Conservation (phyloP, 2,113 vertebrate species). For the Illadopsis cleaveri region DNA sequence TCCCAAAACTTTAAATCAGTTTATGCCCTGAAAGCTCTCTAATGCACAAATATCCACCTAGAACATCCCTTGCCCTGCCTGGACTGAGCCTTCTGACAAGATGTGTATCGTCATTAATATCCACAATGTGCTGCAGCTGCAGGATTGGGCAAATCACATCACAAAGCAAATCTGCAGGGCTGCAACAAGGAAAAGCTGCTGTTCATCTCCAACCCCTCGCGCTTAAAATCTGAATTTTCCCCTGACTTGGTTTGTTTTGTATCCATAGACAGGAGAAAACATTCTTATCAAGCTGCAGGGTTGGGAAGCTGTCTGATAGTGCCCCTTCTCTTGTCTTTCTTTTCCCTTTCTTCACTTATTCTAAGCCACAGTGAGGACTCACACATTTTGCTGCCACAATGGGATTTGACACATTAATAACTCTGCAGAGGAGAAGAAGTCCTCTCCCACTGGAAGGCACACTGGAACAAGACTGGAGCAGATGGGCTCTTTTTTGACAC, state of each 20-base stretch:
- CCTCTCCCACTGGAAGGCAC: neutral
- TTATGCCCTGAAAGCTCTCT: neutral
- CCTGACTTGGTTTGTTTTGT: neutral
- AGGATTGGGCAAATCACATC: neutral
- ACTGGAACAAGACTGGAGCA: neutral
- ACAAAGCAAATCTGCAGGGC: neutral
- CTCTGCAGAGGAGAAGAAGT: neutral
- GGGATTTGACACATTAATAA: neutral
- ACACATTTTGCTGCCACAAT: neutral
- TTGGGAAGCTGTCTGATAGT: neutral
- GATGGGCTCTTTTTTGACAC: conserved; percentile 2
- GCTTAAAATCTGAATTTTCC: neutral
- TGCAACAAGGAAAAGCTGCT: neutral
- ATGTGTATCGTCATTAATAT: neutral
- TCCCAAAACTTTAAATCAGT: conserved; percentile 17
- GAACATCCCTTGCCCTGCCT: neutral
- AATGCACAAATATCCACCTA: neutral
- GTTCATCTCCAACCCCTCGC: neutral
- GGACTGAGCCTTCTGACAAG: neutral
- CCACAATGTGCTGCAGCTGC: neutral
- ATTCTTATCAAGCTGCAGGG: neutral
- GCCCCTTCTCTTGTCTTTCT: neutral
- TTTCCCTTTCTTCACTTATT: neutral
- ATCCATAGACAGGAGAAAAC: neutral
- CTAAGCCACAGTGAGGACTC: neutral